Evolutionary conservation across 92 coral and sea anemone genomes (phyloP), one percentile per base, ranked within the genome.

Genomic region (Micromussa lordhowensis): DNA sequence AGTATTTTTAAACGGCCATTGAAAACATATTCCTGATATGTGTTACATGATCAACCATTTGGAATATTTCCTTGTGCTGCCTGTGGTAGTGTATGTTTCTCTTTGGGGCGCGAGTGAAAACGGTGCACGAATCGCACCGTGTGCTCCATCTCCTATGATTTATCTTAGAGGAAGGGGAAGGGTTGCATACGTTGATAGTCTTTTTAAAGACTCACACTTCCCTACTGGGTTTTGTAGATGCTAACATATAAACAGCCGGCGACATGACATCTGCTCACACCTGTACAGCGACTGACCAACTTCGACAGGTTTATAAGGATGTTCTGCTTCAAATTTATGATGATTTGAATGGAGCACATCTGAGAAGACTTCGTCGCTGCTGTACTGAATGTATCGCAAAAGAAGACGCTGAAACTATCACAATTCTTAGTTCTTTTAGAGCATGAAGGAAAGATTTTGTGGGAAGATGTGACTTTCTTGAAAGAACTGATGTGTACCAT

Each of bases 371-470:
- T 68, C 59, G 68, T 19, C 44, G 2, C 5, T 82, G 30, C 78
- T 82, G 58, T n/a, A 51, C 28, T 13, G 68, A 59, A 63, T 22
- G 18, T 11, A 4, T 68, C 10, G 8, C 58, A 26, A 35, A 13
- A 6, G 24, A 84, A 34, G 44, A 35, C 13, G 36, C 53, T 13
- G 69, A 22, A 4, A 72, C 70, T 73, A 1, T 53, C 5, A 28
- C 34, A 28, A 57, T 38, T 54, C 54, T 73, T 7, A 71, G 57
- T n/a, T 4, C 29, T 22, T n/a, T 84, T 84, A 72, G 87, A 84
- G 24, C 34, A 84, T 72, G 75, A 57, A 10, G 77, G 70, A 10
- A 75, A 80, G 55, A 90, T 90, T 68, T 86, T 44, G n/a, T 64
- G 87, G 78, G 57, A 91, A 75, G 32, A 73, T 48, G 69, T 75